Percentiles rank a stretch among this genome's conserved stretches.
phyloP scores from a whole-genome alignment of 2,113 vertebrate genomes.

The Scartelaos histophorus region DNA sequence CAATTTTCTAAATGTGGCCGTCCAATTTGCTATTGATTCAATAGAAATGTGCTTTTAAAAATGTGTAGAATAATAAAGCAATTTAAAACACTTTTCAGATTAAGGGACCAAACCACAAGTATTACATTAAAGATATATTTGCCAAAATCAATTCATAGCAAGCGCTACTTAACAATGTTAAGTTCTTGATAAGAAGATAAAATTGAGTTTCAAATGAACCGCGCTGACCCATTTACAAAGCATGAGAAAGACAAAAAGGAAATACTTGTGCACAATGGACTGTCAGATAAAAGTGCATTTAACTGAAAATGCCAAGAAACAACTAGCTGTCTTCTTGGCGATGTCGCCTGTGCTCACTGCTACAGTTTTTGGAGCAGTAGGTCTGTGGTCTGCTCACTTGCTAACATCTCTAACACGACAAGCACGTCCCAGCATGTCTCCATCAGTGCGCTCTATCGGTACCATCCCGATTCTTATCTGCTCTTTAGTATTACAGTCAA shows the following conservation, averaged over 20 bases:
- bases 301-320: neutral
- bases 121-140: neutral
- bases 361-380: neutral
- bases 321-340: neutral
- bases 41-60: too few relatives aligned
- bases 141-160: neutral
- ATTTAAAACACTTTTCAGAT: neutral
- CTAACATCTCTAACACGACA: conserved; percentile 39
- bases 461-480: conserved; percentile 60
- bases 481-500: conserved; percentile 48
- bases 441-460: conserved; percentile 41
- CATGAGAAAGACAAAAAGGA: neutral
- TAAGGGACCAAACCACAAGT: neutral
- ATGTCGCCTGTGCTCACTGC: neutral
- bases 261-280: neutral
- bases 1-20: too few relatives aligned
- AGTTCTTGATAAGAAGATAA: neutral
- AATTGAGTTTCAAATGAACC: neutral
- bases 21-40: neutral
- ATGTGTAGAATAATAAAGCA: neutral
- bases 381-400: conserved; percentile 18
- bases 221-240: too few relatives aligned
- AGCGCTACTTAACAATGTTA: neutral
- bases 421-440: conserved; percentile 47
- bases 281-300: neutral